phyloP scores from a whole-genome alignment of 2,113 vertebrate species.

The Casuarius casuarius region DNA sequence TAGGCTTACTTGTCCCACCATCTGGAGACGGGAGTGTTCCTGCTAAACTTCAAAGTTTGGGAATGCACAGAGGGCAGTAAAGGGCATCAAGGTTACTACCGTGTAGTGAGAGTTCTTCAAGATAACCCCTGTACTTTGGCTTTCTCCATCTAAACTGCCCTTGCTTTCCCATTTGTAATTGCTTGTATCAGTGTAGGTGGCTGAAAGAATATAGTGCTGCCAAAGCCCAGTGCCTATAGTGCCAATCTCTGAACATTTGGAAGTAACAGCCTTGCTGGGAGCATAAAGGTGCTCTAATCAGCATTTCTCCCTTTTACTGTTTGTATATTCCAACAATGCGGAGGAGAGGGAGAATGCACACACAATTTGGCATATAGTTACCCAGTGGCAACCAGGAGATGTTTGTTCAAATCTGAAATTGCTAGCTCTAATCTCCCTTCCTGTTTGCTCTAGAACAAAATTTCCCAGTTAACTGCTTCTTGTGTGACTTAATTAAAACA shows the following conservation, averaged over 20 bases:
- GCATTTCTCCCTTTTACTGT: background rate
- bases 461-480: background rate
- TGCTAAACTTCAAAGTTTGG: slow-evolving; percentile 8
- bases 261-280: background rate
- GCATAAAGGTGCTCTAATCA: background rate
- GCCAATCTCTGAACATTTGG: background rate
- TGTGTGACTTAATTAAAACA: background rate
- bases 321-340: background rate
- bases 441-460: background rate
- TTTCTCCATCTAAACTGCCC: background rate
- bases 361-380: background rate
- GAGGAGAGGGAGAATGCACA: background rate
- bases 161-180: background rate
- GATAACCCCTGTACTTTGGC: background rate
- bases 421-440: background rate
- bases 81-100: slow-evolving; percentile 38
- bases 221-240: background rate
- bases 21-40: slow-evolving; percentile 1
- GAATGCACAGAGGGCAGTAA: background rate
- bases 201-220: background rate
- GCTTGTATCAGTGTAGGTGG: background rate
- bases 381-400: background rate
- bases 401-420: background rate
- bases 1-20: slow-evolving; percentile 48
- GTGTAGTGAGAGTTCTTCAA: background rate